A percentile compares a stretch with the other conserved stretches of the same genome.
phyloP scores from a whole-genome alignment of 2,888 invertebrate genomes.

The Congeria kusceri region DNA sequence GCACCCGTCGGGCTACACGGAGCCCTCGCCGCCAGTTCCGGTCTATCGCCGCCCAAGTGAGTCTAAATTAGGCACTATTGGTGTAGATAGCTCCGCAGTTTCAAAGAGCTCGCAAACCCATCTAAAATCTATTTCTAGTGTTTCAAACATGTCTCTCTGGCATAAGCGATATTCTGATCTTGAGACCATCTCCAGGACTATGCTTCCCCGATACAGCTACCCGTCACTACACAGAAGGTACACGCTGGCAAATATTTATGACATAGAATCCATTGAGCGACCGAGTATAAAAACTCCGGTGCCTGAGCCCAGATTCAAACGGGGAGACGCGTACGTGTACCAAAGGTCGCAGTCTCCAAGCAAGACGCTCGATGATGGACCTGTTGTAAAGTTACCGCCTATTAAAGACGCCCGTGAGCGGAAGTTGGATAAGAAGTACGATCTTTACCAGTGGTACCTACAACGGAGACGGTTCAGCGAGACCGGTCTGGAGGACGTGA shows the following conservation, averaged over 20 bases:
- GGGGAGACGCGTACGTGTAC: conserved; percentile 58
- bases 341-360: conserved; percentile 35
- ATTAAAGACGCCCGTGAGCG: not conserved
- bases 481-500: conserved; percentile 45
- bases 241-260: conserved; percentile 43
- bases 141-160: too few species aligned
- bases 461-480: conserved; percentile 41
- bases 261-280: conserved; percentile 31
- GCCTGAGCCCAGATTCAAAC: conserved; percentile 32
- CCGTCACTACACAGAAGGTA: conserved; percentile 24
- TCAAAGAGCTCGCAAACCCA: conserved; percentile 19
- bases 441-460: conserved; percentile 42
- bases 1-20: conserved; percentile 95
- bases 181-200: not conserved
- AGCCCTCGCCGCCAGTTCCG: conserved; percentile 95
- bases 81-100: conserved; percentile 36
- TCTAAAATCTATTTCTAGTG: too few species aligned
- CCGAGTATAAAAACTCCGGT: conserved; percentile 10
- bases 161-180: not conserved
- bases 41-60: conserved; percentile 80
- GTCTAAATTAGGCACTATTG: conserved; percentile 55
- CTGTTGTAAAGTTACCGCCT: conserved; percentile 3
- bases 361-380: conserved; percentile 8
- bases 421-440: conserved; percentile 23
- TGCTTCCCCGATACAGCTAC: not conserved